These are phyloP conservation scores for Acanthosepion esculentum DNA, from an alignment of 2,888 invertebrate species.

Conservation along the genomic window DNA sequence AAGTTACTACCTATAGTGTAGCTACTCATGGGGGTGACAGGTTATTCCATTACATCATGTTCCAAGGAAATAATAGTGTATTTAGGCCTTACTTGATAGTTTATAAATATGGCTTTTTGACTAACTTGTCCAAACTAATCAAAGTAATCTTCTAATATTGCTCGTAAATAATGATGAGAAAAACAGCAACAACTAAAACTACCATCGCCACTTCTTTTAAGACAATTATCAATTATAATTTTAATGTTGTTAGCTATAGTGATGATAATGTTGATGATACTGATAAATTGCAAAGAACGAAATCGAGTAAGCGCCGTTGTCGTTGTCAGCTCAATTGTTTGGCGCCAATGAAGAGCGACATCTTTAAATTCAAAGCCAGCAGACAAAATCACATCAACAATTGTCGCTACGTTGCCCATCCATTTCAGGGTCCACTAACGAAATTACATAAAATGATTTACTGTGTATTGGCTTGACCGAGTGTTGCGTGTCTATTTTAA, in stretches of 20 bases:
- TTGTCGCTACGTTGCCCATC: slow-evolving; percentile 9
- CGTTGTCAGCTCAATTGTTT: background rate
- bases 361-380: slow-evolving; percentile 33
- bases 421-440: slow-evolving; percentile 33
- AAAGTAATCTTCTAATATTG: too few relatives aligned
- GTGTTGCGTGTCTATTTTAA: slow-evolving; percentile 21
- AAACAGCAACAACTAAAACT: background rate
- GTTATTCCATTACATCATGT: too few relatives aligned
- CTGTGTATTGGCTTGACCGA: background rate
- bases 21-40: too few relatives aligned
- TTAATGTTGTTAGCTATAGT: background rate
- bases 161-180: too few relatives aligned
- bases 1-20: too few relatives aligned
- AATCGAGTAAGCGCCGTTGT: background rate
- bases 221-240: slow-evolving; percentile 1
- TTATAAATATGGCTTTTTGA: too few relatives aligned
- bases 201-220: background rate
- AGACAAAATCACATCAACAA: slow-evolving; percentile 1
- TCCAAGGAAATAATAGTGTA: too few relatives aligned
- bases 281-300: background rate
- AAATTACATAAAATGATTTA: slow-evolving; percentile 33
- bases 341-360: slow-evolving; percentile 18
- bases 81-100: too few relatives aligned
- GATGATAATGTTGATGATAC: background rate
- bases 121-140: too few relatives aligned